Evolutionary conservation across 2,888 invertebrate genomes (phyloP), one percentile per base, ranked within the genome.

Genomic region (Tipula lateralis): DNA sequence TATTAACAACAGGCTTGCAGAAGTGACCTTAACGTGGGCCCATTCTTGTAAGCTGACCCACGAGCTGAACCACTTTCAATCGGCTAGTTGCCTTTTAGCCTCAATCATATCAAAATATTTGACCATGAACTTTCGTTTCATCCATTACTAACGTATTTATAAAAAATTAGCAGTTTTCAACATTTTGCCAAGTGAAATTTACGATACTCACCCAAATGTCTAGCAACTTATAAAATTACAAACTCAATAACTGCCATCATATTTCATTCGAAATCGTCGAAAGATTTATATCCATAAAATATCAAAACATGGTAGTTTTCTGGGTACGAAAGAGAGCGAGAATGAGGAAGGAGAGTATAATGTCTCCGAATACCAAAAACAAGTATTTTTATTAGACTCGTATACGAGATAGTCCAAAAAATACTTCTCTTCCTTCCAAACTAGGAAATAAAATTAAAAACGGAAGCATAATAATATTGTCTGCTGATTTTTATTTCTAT

Each of bases 391-490:
- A 24, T 16, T 7, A 7, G 32, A 36, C 12, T 9, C 5, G 16
- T 66, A 24, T 19, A 66, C 19, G 9, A 66, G 24, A 66, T n/a
- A 50, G 44, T 50, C 36, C 44, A 44, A 66, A 19, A 66, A 66
- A 9, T 16, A 44, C 7, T 24, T 66, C 24, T 2, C 66, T 9
- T 24, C 9, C 24, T 24, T 24, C 66, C 19, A 24, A 66, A 19
- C 19, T 9, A 9, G 24, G 24, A 66, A 66, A 24, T 24, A 66
- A 66, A 66, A 24, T 66, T 24, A 66, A 24, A 66, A 66, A 66
- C 66, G 66, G 66, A 66, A 66, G 66, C 66, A 66, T 66, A 66
- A 66, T 66, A 66, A 66, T 24, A 66, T 66, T 66, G 66, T 66
- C 66, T 66, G 24, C 66, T 66, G 66, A 66, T 66, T 66, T 66